Base-by-base conservation (phyloP, 2,113 vertebrate species). In the Petrocephalus zakoni region DNA sequence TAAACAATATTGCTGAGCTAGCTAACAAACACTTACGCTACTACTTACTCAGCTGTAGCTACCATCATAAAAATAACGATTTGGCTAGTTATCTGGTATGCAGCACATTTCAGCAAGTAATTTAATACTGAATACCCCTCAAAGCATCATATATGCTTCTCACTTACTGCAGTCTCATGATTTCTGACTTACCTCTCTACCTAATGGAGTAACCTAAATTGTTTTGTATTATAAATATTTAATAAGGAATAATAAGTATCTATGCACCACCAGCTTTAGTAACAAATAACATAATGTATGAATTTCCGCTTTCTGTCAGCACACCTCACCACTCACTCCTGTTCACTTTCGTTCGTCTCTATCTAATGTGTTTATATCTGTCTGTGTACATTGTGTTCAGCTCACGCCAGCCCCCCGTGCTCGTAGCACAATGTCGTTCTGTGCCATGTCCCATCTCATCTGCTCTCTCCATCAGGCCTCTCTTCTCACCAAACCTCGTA, bases 381-480 rank as follows among this genome's bases (percentile, higher is more conserved):
- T 89, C 61, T 6, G 51, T 81, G 64, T 25, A 52, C 13, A 53
- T 21, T 15, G 58, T 81, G 46, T 53, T 68, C 61, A 29, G 6
- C 61, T 68, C n/a, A 29, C 61, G n/a, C 4, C 61, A 11, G n/a
- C 25, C 53, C 49, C n/a, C 56, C 82, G 29, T 89, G 81, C 82
- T 37, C 85, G 78, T 93, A 88, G 86, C 64, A 85, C 51, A 87
- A 49, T 92, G 89, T 91, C 52, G 92, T 56, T 92, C 68, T 91
- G 53, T 89, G 52, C 93, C 91, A 88, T 91, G 92, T 94, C 92
- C 94, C 93, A 95, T 94, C 92, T 94, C 94, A 94, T 94, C 91
- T 95, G 93, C 93, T 97, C 92, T 97, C 94, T 97, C 95, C 96
- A 96, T 96, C 95, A 97, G 97, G 97, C 95, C 89, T 93, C 92